Evolutionary conservation across 1,140 invertebrate species (phyloP), one percentile per base, ranked within the genome.

Genomic region (Antheraea pernyi): DNA sequence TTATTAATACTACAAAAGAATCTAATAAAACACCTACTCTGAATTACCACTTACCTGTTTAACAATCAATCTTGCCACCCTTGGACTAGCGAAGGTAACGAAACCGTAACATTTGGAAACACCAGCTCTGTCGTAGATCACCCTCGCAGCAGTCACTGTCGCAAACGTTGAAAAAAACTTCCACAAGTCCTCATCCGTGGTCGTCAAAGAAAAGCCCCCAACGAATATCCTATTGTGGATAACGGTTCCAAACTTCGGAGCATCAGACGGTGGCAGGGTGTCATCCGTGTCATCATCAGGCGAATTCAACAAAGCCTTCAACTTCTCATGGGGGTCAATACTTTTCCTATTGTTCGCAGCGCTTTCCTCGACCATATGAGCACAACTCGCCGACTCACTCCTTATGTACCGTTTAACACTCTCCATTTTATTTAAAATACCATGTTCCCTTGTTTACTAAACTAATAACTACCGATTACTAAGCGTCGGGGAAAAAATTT

Each of bases 171-270:
- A 97, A 89, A 98, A 98, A 46, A 98, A 94, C 80, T 96, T 95
- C 86, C 95, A 94, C 72, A 98, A 87, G 86, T 98, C 97, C 53
- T 95, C 95, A 91, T 98, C 97, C 61, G 96, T 97, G 58, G 97
- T 97, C 70, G 95, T 96, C 67, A 96, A 95, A 16, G 97, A 96
- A 80, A 98, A 98, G n/a, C 98, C 97, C 60, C 97, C 97, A 58
- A 98, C 97, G 94, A 99, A 99, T 82, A 99, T 97, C 82, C 98
- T 94, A 92, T 98, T 99, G 71, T 98, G 98, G 75, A 99, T 97
- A 60, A 97, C 91, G 59, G 96, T 97, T 65, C 96, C 96, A 81
- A 94, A 96, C 88, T 96, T 96, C 16, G 95, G 95, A 16, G 95
- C 95, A 71, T 95, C 92, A 37, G 93, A 89, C n/a, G 94, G 92